Base-by-base conservation (phyloP, 2,888 invertebrate species). In the Ophion ventricosus region DNA sequence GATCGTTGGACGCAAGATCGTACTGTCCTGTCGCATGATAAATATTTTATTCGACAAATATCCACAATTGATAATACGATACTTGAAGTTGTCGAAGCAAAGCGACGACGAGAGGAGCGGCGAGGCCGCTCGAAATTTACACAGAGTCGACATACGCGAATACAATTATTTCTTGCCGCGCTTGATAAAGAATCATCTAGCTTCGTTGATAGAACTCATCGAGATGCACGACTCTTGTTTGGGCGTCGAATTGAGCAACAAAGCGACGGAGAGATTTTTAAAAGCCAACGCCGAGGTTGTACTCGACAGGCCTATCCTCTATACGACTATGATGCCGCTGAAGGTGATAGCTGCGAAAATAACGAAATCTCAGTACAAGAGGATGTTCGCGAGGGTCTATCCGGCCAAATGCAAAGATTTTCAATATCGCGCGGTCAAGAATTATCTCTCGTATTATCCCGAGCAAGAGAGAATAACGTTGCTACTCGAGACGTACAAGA, bases 1-100 rank as follows among this genome's bases (percentile, higher is more conserved):
- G 0, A 80, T 92, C 1, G 57, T 85, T 0, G 20, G 85, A 0
- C 80, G 81, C 0, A 82, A 76, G 11, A 72, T 92, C 0, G n/a
- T 75, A 2, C 69, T 91, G 0, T 84, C 88, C 0, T 2, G 61
- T 0, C 86, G 81, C 11, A 56, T 85, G 4, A 8, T 89, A 1
- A 69, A 82, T 35, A 79, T 69, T 26, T 43, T 91, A 4, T 89
- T 85, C 20, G 35, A 69, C 7, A 90, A 81, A 20, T 89, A 91
- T 83, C 91, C 92, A 0, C 72, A 89, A 4, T 29, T 92, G 0
- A 84, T 90, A 0, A 88, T 93, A 4, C 87, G 88, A 10, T 93
- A 91, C 67, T 54, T 93, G 3, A 90, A 87, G 64, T 78, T 91
- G 10, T 83, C 87, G 2, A 85, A 86, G 1, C 73, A 80, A 0